phyloP scores from a whole-genome alignment of 2,888 invertebrate genomes.

The Trachelus tabidus region DNA sequence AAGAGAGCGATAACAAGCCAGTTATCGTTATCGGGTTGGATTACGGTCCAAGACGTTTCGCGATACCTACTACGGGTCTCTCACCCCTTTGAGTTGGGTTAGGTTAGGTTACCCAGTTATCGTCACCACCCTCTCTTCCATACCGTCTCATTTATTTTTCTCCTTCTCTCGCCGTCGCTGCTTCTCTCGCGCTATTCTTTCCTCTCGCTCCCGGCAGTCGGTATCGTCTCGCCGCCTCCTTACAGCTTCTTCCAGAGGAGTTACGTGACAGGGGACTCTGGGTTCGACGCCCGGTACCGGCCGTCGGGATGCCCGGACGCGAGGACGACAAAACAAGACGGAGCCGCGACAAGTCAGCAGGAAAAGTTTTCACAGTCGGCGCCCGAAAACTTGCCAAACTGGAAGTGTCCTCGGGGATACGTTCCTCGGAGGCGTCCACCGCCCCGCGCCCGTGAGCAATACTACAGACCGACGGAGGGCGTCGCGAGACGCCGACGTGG shows the following conservation, averaged over 20 bases:
- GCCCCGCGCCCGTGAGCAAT: slow-evolving; percentile 27
- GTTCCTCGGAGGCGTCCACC: neutral
- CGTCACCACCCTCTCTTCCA: neutral
- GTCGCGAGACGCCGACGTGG: neutral
- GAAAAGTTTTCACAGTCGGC: slow-evolving; percentile 54
- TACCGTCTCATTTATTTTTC: neutral
- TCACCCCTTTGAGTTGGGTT: neutral
- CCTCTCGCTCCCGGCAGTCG: slow-evolving; percentile 1
- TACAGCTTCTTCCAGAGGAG: slow-evolving; percentile 23
- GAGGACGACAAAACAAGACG: slow-evolving; percentile 50
- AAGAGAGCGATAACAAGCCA: slow-evolving; percentile 18
- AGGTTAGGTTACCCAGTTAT: neutral
- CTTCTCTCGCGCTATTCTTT: slow-evolving; percentile 1
- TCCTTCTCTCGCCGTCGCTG: neutral
- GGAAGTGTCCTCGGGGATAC: slow-evolving; percentile 33
- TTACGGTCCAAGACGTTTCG: slow-evolving; percentile 40
- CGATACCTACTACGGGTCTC: slow-evolving; percentile 16
- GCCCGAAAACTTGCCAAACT: slow-evolving; percentile 57
- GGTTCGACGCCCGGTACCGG: slow-evolving; percentile 41
- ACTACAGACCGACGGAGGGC: slow-evolving; percentile 37
- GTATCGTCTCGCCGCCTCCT: neutral
- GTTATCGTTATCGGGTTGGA: slow-evolving; percentile 43
- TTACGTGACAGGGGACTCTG: slow-evolving; percentile 42
- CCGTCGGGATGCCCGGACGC: slow-evolving; percentile 19
- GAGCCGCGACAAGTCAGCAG: slow-evolving; percentile 51